Percentiles rank a stretch among this genome's conserved stretches.
These are phyloP conservation scores for Eidolon helvum DNA, from an alignment of 2,113 vertebrate species.

Conservation along the genomic window DNA sequence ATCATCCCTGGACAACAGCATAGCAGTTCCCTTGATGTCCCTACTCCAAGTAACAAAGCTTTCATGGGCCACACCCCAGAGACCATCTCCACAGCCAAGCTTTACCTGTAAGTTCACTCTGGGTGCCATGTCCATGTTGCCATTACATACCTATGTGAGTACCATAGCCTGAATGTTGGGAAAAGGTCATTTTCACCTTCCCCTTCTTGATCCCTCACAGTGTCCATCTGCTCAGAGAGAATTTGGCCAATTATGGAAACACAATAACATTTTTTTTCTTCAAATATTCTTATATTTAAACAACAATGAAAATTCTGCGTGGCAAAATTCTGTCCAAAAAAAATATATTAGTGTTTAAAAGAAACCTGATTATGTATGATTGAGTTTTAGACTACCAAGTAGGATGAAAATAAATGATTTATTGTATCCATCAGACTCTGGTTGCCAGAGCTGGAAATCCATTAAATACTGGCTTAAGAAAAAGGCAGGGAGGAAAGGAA, in stretches of 20 bases:
- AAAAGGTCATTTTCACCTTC: neutral
- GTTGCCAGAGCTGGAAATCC: neutral
- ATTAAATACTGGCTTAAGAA: neutral
- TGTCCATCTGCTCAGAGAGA: neutral
- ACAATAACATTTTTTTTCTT: neutral
- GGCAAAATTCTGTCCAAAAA: conserved; percentile 26
- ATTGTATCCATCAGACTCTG: neutral
- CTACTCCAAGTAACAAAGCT: neutral
- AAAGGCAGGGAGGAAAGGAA: neutral
- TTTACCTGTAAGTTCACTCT: neutral
- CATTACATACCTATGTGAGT: fast-evolving
- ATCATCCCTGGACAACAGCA: neutral
- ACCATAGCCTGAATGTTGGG: neutral
- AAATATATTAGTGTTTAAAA: neutral
- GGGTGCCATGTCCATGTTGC: no score
- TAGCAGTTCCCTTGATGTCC: neutral
- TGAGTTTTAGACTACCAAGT: neutral
- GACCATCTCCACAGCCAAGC: neutral
- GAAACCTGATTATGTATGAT: neutral
- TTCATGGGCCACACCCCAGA: fast-evolving
- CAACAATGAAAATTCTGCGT: neutral
- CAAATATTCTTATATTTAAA: neutral
- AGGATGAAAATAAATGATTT: neutral
- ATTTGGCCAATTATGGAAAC: neutral
- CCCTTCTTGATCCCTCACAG: neutral